Base-by-base conservation (phyloP, 2,113 vertebrate species). In the Numida meleagris region DNA sequence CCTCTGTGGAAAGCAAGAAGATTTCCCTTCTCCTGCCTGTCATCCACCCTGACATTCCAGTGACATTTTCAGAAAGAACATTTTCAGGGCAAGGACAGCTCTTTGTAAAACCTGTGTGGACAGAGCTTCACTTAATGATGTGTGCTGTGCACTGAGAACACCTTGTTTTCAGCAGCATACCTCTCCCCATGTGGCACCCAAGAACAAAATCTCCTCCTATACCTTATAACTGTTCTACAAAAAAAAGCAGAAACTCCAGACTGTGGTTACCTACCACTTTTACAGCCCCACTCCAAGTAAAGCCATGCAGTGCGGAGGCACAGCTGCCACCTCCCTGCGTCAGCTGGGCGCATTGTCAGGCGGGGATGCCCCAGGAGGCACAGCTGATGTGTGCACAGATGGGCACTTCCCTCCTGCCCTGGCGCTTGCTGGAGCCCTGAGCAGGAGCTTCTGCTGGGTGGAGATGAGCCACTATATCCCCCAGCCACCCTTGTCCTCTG, bases 381-480 rank as follows among this genome's bases (percentile, higher is more conserved):
- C 93, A 95, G 94, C 88, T 96, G 95, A 95, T 90, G 82, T 91
- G 93, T 90, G 72, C 90, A 96, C 96, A 95, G 93, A 93, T 95
- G 94, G 90, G 82, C 9, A 0, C 72, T 78, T 17, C 79, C 85
- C 72, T 55, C 88, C 82, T 89, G 86, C 72, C 87, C 84, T 34
- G 82, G 79, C 19, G 10, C 45, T 67, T 63, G 40, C 79, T 81
- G 75, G 21, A 73, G 48, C 66, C 70, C 14, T 0, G 4, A n/a
- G 46, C 4, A 25, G 85, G 68, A 46, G 38, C 78, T 89, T 93
- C 89, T 86, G 85, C 38, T 20, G 81, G 80, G 43, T 40, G 61
- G 55, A 74, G 42, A 38, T 65, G 76, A 90, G 36, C 79, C 36
- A 0, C 38, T 7, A 6, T 38, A 59, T 86, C 72, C 48, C 36